Conservation (phyloP, 2,797 vertebrate species). For the Xiphorhynchus erythropygius region DNA sequence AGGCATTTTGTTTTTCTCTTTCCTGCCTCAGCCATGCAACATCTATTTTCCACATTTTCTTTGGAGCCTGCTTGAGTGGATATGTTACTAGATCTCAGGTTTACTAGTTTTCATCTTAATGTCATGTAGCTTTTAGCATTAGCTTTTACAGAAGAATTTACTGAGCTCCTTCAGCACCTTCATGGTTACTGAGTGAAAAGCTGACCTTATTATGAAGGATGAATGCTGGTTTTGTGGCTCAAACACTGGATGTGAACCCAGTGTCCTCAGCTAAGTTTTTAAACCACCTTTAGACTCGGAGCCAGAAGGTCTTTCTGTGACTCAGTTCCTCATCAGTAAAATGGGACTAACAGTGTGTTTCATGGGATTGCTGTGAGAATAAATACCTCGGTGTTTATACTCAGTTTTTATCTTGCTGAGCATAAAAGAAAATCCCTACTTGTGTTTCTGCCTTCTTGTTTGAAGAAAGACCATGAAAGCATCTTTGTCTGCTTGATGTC, state of each 20-base stretch:
- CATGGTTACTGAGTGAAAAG: neutral
- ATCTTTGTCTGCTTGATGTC: slow-evolving; percentile 55
- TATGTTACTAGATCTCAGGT: neutral
- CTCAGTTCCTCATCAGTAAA: slow-evolving; percentile 47
- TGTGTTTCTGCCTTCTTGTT: slow-evolving; percentile 51
- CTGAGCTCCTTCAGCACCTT: slow-evolving; percentile 29
- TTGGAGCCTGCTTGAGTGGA: neutral
- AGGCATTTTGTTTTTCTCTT: neutral
- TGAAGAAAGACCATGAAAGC: slow-evolving; percentile 61
- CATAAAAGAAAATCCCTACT: slow-evolving; percentile 50
- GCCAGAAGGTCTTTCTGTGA: slow-evolving; percentile 8
- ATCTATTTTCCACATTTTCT: slow-evolving; percentile 22
- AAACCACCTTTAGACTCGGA: neutral
- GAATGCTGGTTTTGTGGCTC: slow-evolving; percentile 36
- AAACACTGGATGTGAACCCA: neutral
- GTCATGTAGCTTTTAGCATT: slow-evolving; percentile 20
- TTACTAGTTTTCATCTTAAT: slow-evolving; percentile 20
- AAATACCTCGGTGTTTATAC: slow-evolving; percentile 40
- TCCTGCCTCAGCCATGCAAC: neutral
- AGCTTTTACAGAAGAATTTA: slow-evolving; percentile 21
- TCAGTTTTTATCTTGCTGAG: slow-evolving; percentile 37
- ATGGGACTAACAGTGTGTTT: slow-evolving; percentile 28
- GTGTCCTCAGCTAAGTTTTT: neutral
- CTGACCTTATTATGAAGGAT: slow-evolving; percentile 21
- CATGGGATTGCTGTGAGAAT: slow-evolving; percentile 29